Evolutionary conservation across 2,797 vertebrate species (phyloP), one percentile per base, ranked within the genome.

Genomic region (Luscinia luscinia): DNA sequence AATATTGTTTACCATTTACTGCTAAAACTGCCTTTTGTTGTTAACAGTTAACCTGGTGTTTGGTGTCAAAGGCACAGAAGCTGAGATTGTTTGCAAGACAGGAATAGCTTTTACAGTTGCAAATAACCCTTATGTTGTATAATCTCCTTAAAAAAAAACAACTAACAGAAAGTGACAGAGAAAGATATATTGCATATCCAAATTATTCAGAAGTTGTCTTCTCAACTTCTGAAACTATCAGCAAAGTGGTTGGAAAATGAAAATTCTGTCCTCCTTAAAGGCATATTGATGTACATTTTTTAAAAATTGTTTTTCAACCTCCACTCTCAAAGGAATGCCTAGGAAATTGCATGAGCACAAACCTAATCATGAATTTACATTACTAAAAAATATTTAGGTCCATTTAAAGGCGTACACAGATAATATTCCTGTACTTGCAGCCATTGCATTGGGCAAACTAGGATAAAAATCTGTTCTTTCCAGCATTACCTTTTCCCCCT

Each of bases 401-500:
- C 2, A 77, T 27, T 48, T 85, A 49, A 84, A 86, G 23, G 15
- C 1, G 3, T 7, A 51, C 9, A 46, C 12, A 30, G 36, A 11
- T 46, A 9, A 15, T 41, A 46, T 2, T 72, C 30, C 20, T 46
- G 6, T 19, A 52, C 11, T 66, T 30, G 38, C 9, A 57, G 12
- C 9, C 9, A 41, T 0, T 2, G 1, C 12, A 34, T 3, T 45
- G 12, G 9, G 11, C 46, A 69, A 66, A 7, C 2, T 4, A 51
- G 16, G 14, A 15, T 18, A 38, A 66, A 66, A 72, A 54, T 1
- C 24, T 13, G 1, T 11, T 46, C 20, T 41, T 69, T 32, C 26
- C 38, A 46, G 32, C 16, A 6, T 3, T 19, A 9, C 9, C 9
- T 40, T 41, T 41, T 30, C 1, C 8, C 16, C 17, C 3, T 0